Evolutionary conservation across 1,140 invertebrate genomes (phyloP).

Genomic region (Battus philenor): DNA sequence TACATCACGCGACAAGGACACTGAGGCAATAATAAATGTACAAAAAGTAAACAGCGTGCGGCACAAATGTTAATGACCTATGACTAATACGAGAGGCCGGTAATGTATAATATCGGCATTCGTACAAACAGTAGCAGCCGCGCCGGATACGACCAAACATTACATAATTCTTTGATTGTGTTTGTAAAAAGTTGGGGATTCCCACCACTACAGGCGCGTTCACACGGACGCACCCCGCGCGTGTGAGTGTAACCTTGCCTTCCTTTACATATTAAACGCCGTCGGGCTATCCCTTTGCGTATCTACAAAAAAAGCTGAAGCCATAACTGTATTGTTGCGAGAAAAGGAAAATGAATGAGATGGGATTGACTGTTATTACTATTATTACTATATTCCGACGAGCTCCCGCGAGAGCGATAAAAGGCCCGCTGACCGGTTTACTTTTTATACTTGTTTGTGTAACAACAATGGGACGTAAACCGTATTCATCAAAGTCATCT

Average conservation of each 20-base stretch:
- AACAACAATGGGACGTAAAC: constrained; percentile 69
- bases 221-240: constrained; percentile 42
- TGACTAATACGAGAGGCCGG: constrained; percentile 67
- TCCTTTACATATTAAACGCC: constrained; percentile 75
- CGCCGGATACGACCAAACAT: constrained; percentile 68
- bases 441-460: constrained; percentile 64
- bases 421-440: constrained; percentile 68
- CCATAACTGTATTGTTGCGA: constrained; percentile 66
- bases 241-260: constrained; percentile 73
- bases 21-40: constrained; percentile 49
- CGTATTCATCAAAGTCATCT: constrained; percentile 63
- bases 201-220: constrained; percentile 68
- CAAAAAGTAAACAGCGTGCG: constrained; percentile 61
- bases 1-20: constrained; percentile 35
- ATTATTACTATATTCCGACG: constrained; percentile 66
- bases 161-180: constrained; percentile 75
- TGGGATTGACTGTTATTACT: constrained; percentile 68
- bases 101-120: constrained; percentile 72
- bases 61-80: constrained; percentile 71
- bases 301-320: constrained; percentile 55
- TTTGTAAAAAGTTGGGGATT: constrained; percentile 75
- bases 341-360: constrained; percentile 69
- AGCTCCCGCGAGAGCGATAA: constrained; percentile 62
- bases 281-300: constrained; percentile 73
- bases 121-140: constrained; percentile 61